Evolutionary conservation across 2,113 vertebrate genomes (phyloP).

Genomic region (Taurulus bubalis): DNA sequence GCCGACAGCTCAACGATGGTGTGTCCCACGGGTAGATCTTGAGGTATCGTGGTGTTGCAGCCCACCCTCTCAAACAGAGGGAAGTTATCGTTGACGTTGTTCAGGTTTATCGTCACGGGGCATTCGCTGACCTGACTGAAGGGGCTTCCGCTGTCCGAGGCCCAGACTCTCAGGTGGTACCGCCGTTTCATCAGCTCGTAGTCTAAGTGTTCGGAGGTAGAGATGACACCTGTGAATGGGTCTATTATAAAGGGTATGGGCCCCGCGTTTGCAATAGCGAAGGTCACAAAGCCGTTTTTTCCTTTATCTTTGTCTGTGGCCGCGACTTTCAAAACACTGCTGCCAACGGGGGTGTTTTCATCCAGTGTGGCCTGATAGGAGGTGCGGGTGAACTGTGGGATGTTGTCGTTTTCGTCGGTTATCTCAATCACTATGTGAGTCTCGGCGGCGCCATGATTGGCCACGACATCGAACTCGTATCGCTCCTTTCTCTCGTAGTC

Average conservation of each 20-base stretch:
- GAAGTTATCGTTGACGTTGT: slow-evolving; percentile 93
- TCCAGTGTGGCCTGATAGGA: slow-evolving; percentile 87
- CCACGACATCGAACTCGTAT: slow-evolving; percentile 89
- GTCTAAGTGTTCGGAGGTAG: slow-evolving; percentile 89
- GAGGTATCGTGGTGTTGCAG: slow-evolving; percentile 89
- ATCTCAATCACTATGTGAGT: slow-evolving; percentile 86
- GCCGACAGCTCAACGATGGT: slow-evolving; percentile 88
- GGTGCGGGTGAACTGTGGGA: slow-evolving; percentile 85
- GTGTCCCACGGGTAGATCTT: slow-evolving; percentile 83
- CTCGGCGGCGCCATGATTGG: slow-evolving; percentile 79
- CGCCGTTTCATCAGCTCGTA: slow-evolving; percentile 94
- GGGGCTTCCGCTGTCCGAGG: slow-evolving; percentile 93
- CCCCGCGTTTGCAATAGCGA: slow-evolving; percentile 85
- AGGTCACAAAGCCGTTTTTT: slow-evolving; percentile 90
- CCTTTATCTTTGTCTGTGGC: slow-evolving; percentile 90
- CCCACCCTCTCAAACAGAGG: slow-evolving; percentile 93
- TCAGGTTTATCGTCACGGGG: slow-evolving; percentile 88
- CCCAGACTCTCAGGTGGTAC: slow-evolving; percentile 92
- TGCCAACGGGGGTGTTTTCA: slow-evolving; percentile 91
- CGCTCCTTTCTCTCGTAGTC: slow-evolving; percentile 86
- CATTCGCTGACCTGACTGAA: slow-evolving; percentile 91
- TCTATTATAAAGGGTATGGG: slow-evolving; percentile 90
- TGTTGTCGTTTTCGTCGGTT: slow-evolving; percentile 91
- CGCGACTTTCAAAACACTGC: slow-evolving; percentile 86
- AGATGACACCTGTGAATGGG: slow-evolving; percentile 90